These are phyloP conservation scores for Pachyseris speciosa DNA, from an alignment of 64 coral and sea anemone genomes.

Conservation along the genomic window DNA sequence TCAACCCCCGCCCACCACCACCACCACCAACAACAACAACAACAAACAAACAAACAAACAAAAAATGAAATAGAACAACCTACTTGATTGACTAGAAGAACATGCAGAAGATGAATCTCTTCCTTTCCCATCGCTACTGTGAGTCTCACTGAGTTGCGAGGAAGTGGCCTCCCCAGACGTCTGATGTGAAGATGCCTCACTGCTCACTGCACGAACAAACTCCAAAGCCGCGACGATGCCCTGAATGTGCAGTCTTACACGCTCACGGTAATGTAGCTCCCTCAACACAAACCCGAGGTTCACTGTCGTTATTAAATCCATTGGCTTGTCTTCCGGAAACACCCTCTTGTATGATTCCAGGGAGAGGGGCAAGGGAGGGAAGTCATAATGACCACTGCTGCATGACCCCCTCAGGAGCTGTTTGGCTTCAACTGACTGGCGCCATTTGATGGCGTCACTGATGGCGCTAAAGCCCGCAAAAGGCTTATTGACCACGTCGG, in stretches of 20 bases:
- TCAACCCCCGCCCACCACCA: no score
- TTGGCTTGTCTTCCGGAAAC: conserved; percentile 27
- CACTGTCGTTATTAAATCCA: conserved; percentile 68
- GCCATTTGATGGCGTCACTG: conserved; percentile 30
- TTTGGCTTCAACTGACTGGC: conserved; percentile 66
- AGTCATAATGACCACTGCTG: conserved; percentile 46
- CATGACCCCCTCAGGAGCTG: conserved; percentile 39
- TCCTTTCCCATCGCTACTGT: background rate
- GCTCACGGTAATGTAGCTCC: conserved; percentile 62
- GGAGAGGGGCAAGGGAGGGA: conserved; percentile 48
- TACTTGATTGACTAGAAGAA: background rate
- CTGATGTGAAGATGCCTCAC: background rate
- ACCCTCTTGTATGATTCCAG: conserved; percentile 40
- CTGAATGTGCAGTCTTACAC: conserved; percentile 47
- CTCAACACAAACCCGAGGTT: conserved; percentile 50
- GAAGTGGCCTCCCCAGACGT: background rate
- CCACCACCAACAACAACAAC: no score
- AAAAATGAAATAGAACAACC: background rate
- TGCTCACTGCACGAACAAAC: conserved; percentile 39
- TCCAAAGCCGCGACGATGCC: conserved; percentile 72
- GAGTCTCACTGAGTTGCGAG: conserved; percentile 20
- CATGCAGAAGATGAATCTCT: background rate
- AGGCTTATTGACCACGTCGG: conserved; percentile 27
- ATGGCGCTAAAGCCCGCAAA: conserved; percentile 17
- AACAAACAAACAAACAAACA: no score